Evolutionary conservation across 2,113 vertebrate genomes (phyloP), one percentile per base, ranked within the genome.

Genomic region (Corvus moneduloides): DNA sequence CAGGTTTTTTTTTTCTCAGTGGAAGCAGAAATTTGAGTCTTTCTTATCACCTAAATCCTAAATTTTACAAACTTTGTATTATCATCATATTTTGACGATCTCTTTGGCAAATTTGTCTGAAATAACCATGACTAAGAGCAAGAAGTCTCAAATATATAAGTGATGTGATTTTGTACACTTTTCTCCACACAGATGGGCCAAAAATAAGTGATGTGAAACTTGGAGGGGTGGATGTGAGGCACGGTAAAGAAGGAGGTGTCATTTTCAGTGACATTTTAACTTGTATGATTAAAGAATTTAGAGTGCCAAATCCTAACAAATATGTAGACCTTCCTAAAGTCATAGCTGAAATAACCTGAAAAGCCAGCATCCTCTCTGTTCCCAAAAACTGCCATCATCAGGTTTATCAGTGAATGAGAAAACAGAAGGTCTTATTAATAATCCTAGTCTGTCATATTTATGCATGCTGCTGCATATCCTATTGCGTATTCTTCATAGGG

Each of bases 221-320:
- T 16, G 2, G 4, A 16, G 10, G 7, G 15, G 1, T 30, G 6
- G 14, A 44, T 54, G 39, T 10, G 3, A 7, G 13, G 27, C 17
- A 14, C 3, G 3, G 14, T 27, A 46, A 73, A 73, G 27, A 46
- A 11, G 17, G 7, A 83, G 7, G 1, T 46, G 14, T 24, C 13
- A 55, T 64, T 77, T 77, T 81, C 64, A 63, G 24, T 12, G 3
- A 33, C 2, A 44, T 62, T 83, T 82, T 67, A 18, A 2, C 7
- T 33, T 49, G 21, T 4, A n/a, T 59, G 16, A 48, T 27, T 54
- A 26, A 49, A 88, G 35, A 58, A 23, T 44, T 76, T 22, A 48
- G 35, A 16, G 8, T 46, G 10, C 2, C 32, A 64, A 73, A 32
- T 55, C 49, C 23, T 62, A 67, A 54, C 2, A 16, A 73, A 33